Evolutionary conservation across 2,113 vertebrate genomes (phyloP).

Genomic region (Cariama cristata): DNA sequence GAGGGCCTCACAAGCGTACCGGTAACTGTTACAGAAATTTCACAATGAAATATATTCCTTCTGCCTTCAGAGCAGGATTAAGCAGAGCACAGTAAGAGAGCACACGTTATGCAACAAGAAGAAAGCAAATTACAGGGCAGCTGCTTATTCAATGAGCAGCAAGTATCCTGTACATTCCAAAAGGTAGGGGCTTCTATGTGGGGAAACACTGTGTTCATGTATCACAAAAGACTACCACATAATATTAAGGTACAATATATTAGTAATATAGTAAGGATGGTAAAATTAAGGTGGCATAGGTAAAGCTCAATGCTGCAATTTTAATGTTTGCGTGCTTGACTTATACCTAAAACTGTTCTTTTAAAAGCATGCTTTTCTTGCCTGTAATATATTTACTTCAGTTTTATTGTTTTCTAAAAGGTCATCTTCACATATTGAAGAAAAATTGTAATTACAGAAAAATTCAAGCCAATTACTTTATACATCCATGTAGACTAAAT

Average conservation of each 20-base stretch:
- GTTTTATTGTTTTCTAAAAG: not conserved
- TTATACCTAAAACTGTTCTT: not conserved
- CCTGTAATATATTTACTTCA: not conserved
- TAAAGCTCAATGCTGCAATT: not conserved
- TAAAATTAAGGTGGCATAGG: not conserved
- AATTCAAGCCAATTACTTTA: not conserved
- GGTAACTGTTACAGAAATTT: not conserved
- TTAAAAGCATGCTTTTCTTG: not conserved
- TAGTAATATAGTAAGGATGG: not conserved
- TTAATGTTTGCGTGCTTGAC: not conserved
- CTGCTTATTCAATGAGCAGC: not conserved
- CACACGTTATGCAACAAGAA: not conserved
- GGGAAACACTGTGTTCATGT: not conserved
- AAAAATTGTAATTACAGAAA: not conserved
- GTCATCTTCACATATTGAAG: not conserved
- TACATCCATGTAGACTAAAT: not conserved
- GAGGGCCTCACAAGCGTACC: not conserved
- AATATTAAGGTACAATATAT: not conserved
- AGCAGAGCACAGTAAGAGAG: not conserved
- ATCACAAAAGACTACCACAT: not conserved
- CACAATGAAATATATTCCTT: not conserved
- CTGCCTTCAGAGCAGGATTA: not conserved
- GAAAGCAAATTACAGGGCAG: not conserved
- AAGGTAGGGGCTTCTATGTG: not conserved
- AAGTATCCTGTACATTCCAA: not conserved